These are phyloP conservation scores for Tachuris rubrigastra DNA, from an alignment of 2,113 vertebrate species.

Conservation along the genomic window DNA sequence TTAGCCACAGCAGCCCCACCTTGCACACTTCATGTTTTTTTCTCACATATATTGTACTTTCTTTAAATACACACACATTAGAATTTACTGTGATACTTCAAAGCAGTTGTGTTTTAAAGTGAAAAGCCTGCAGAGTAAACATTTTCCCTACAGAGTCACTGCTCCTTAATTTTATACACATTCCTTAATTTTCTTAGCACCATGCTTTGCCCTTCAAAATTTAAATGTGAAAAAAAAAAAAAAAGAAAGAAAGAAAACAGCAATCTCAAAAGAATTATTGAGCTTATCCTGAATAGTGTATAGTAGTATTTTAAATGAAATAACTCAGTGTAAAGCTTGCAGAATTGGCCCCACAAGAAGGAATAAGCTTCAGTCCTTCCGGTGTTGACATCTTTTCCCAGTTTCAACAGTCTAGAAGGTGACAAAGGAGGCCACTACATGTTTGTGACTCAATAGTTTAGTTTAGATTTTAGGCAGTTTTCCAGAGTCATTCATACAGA, in stretches of 20 bases:
- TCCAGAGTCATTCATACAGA: background rate
- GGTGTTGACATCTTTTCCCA: background rate
- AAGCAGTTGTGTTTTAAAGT: slow-evolving; percentile 44
- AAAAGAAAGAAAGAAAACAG: background rate
- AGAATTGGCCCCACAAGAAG: background rate
- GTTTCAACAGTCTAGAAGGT: background rate
- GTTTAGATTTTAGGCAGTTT: background rate
- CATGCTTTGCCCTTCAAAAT: slow-evolving; percentile 23
- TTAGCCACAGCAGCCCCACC: slow-evolving; percentile 49
- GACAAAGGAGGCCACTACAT: background rate
- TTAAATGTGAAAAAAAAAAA: slow-evolving; percentile 21
- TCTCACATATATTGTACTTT: background rate
- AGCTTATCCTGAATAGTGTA: background rate
- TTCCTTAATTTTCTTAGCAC: slow-evolving; percentile 55
- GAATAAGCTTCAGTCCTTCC: background rate
- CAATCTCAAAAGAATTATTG: background rate
- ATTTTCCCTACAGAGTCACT: slow-evolving; percentile 47
- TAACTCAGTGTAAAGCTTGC: background rate
- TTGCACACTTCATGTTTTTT: background rate
- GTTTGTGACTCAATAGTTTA: background rate
- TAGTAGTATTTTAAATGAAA: background rate
- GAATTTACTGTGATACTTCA: slow-evolving; percentile 56
- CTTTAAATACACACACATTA: slow-evolving; percentile 39
- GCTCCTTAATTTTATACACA: slow-evolving; percentile 26
- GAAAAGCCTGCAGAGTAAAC: slow-evolving; percentile 61